Base-by-base conservation (phyloP, 2,888 invertebrate genomes). In the Plagiodera versicolora region DNA sequence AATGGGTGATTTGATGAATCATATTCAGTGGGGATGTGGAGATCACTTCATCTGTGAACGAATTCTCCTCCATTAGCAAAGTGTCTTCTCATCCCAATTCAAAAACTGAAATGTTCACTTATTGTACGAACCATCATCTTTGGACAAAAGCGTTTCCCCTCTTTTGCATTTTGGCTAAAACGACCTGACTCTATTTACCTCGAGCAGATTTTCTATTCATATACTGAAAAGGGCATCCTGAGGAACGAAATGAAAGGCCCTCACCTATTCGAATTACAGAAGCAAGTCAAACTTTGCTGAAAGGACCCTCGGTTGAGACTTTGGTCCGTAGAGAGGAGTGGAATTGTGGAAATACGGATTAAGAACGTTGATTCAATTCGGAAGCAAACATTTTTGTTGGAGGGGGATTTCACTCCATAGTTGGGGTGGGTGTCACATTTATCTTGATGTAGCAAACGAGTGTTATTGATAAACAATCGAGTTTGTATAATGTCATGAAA, bases 291-390 rank as follows among this genome's bases (percentile, higher is more conserved):
- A 39, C 14, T 39, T 39, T 1, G 39, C 14, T 11, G 39, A 14
- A 11, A 39, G 2, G n/a, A n/a, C 39, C 39, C 39, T 39, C 14
- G 4, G 14, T 39, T 39, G 10, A 14, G 39, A 14, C 14, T 39
- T 39, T 39, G 39, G 10, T 39, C 2, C 39, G n/a, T 39, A 14
- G 6, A 24, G 6, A 24, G 3, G 24, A 24, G 4, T 24, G 48
- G 53, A 47, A 39, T 53, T 58, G 49, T 54, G 53, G 44, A 58
- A 48, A 62, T 56, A 66, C 64, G 46, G 66, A 66, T 66, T 59
- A 63, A 48, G 24, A 24, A 24, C 24, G 56, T 67, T 63, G 56
- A 65, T 61, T 65, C 65, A 67, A 65, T 64, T 55, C 17, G 35
- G 11, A 51, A 48, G 20, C 50, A 61, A 61, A 53, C 45, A 57